phyloP scores from a whole-genome alignment of 2,888 invertebrate genomes.

The Chalcis sispes region DNA sequence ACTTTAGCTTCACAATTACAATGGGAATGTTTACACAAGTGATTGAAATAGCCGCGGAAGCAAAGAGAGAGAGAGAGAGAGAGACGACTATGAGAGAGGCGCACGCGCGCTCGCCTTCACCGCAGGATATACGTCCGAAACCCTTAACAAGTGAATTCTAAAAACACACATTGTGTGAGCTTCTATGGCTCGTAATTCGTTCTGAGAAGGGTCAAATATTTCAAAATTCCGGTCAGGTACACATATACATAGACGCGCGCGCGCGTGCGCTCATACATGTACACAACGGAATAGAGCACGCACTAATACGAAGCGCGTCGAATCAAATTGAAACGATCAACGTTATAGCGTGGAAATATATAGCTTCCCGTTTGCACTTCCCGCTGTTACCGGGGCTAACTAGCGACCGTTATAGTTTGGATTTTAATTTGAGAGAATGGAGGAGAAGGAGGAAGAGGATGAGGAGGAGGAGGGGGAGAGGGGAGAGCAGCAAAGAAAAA shows the following conservation, averaged over 20 bases:
- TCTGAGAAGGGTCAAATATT: conserved; percentile 51
- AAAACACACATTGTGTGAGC: conserved; percentile 34
- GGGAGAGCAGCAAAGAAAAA: background rate
- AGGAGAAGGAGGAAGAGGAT: too few relatives aligned
- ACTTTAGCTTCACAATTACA: background rate
- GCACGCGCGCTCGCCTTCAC: background rate
- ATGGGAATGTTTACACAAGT: conserved; percentile 42
- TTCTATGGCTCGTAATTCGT: conserved; percentile 43
- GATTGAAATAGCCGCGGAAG: conserved; percentile 29
- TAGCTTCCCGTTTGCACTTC: conserved; percentile 42
- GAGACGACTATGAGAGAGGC: too few relatives aligned
- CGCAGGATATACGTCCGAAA: background rate
- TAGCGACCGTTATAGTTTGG: background rate
- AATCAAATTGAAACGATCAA: conserved; percentile 50
- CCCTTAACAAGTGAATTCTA: conserved; percentile 44
- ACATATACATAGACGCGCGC: conserved; percentile 41
- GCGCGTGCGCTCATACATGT: too few relatives aligned
- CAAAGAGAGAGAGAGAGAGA: background rate
- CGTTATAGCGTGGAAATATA: conserved; percentile 10
- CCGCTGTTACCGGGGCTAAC: background rate
- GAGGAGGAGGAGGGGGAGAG: too few relatives aligned
- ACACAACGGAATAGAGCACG: too few relatives aligned
- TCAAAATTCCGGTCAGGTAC: conserved; percentile 43
- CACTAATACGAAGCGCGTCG: conserved; percentile 24
- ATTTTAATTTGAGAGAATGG: conserved; percentile 1